Percentiles rank a stretch among this genome's conserved stretches.
phyloP scores from a whole-genome alignment of 2,888 invertebrate species.

The Antheraea yamamai region DNA sequence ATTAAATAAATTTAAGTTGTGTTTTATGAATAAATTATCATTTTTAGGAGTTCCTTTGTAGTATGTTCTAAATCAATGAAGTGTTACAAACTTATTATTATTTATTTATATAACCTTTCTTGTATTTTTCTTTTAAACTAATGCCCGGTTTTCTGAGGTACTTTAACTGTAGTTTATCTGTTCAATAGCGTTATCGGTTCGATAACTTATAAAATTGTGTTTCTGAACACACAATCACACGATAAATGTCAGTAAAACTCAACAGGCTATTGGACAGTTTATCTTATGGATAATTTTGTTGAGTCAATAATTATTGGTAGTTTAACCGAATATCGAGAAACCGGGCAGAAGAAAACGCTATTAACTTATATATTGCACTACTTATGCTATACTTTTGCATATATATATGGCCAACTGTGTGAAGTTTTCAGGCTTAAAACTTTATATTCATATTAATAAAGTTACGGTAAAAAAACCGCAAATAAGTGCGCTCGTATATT shows the following conservation, averaged over 20 bases:
- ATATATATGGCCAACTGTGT: neutral
- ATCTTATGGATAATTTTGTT: no score
- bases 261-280: no score
- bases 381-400: neutral
- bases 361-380: neutral
- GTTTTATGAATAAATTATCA: neutral
- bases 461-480: neutral
- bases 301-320: no score
- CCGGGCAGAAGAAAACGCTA: no score
- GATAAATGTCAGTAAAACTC: no score
- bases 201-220: no score
- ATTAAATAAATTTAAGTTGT: neutral
- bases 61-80: neutral
- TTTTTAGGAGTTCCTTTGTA: neutral
- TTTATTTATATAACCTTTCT: neutral
- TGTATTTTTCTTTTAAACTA: neutral
- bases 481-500: neutral
- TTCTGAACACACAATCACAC: no score
- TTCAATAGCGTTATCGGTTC: no score
- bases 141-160: no score
- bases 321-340: no score
- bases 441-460: neutral
- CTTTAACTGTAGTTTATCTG: no score
- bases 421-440: neutral
- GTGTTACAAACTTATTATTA: neutral